Conservation (phyloP, 1,140 invertebrate genomes). For the Papilio dardanus region DNA sequence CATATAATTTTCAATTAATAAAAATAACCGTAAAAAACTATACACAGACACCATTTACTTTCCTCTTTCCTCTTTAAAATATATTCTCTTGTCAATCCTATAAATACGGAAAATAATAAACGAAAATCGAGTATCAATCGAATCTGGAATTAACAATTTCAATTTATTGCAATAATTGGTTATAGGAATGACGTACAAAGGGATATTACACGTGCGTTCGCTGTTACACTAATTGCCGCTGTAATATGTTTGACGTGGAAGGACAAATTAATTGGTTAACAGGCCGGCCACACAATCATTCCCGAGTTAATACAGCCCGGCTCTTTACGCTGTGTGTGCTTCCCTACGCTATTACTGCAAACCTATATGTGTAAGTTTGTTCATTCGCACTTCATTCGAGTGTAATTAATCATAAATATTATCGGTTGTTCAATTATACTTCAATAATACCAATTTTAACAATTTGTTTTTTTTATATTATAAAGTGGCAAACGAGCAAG, state of each 20-base stretch:
- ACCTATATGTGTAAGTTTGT: neutral
- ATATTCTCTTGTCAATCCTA: neutral
- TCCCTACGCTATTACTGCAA: neutral
- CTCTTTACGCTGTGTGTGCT: slow-evolving; percentile 25
- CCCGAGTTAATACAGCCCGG: slow-evolving; percentile 32
- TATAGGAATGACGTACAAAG: slow-evolving; percentile 32
- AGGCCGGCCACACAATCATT: slow-evolving; percentile 33
- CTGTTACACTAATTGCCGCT: slow-evolving; percentile 31
- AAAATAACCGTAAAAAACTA: no score
- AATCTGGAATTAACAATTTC: slow-evolving; percentile 20
- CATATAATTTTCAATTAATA: neutral
- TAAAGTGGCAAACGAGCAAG: no score
- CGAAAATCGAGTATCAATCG: neutral
- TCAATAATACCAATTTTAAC: no score
- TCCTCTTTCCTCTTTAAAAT: no score
- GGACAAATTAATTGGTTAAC: slow-evolving; percentile 38
- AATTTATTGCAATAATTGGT: slow-evolving; percentile 31
- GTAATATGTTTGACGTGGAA: slow-evolving; percentile 35
- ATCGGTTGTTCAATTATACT: no score
- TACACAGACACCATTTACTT: no score
- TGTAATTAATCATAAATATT: neutral
- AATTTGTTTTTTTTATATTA: no score
- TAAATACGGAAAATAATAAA: slow-evolving; percentile 1
- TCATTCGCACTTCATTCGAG: neutral
- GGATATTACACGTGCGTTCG: slow-evolving; percentile 28